phyloP scores from a whole-genome alignment of 2,113 vertebrate species.

The Shinisaurus crocodilurus region DNA sequence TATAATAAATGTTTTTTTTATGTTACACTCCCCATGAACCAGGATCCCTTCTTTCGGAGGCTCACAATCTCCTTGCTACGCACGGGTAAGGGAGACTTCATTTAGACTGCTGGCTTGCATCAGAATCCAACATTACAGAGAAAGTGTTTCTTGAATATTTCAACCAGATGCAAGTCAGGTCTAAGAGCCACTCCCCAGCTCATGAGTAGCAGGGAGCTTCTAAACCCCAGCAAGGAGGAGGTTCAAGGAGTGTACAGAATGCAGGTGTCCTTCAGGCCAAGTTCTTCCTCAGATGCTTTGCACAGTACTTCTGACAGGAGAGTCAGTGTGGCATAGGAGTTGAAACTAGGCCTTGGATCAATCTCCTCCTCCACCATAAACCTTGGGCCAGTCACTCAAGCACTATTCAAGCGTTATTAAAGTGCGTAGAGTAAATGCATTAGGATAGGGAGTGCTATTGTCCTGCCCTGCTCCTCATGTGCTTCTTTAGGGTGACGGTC shows the following conservation, averaged over 20 bases:
- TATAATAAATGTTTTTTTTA: background rate
- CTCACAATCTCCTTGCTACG: background rate
- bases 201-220: background rate
- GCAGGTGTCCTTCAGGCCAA: background rate
- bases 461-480: too few relatives aligned
- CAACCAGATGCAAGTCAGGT: background rate
- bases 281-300: background rate
- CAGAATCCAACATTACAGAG: background rate
- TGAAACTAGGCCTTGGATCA: background rate
- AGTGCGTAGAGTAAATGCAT: too few relatives aligned
- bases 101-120: background rate
- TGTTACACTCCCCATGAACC: background rate
- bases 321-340: too few relatives aligned
- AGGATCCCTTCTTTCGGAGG: too few relatives aligned
- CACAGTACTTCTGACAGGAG: too few relatives aligned
- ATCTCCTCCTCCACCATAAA: background rate
- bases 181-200: background rate
- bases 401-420: too few relatives aligned
- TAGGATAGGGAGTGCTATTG: too few relatives aligned
- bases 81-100: background rate
- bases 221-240: background rate
- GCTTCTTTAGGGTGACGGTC: too few relatives aligned
- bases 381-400: background rate
- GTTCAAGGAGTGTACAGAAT: background rate
- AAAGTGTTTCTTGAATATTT: background rate